Base-by-base conservation (phyloP, 2,113 vertebrate genomes). In the Ancistrus triradiatus region DNA sequence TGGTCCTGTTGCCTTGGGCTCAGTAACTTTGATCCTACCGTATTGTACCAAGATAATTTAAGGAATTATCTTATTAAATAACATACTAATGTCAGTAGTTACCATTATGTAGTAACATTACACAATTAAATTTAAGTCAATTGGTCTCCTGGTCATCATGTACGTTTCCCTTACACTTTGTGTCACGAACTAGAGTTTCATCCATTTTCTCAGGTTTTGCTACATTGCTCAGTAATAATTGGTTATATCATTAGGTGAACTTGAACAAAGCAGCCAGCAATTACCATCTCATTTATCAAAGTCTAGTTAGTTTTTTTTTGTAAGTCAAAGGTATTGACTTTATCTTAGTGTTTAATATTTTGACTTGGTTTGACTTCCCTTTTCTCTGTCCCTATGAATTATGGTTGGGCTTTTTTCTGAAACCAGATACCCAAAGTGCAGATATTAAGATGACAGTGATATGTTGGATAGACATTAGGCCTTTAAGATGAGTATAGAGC, bases 241-340 rank as follows among this genome's bases (percentile, higher is more conserved):
- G 37, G 10, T 19, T 25, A 43, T 14, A 69, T 69, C 59, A 49
- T 62, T 62, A 40, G 31, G 37, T 55, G 40, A 28, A 47, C 49
- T 27, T 56, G 28, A 6, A 2, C 40, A 38, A 43, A 62, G 58
- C 60, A 47, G 62, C 62, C 21, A 55, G 60, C 38, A 69, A 69
- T 69, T 48, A 62, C 44, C 53, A 40, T 49, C 66, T 69, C 59
- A 69, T 69, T 69, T 62, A 62, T 62, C 66, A 69, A 62, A 37
- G 8, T 27, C 31, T 38, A 62, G 53, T 50, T 47, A 56, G 59
- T 62, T 38, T 55, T n/a, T n/a, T n/a, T n/a, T n/a, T 40, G 48
- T 22, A 19, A 55, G 50, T 15, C 13, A 42, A 21, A 42, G 6
- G 27, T 9, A 28, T 44, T 22, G 59, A 62, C 62, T 62, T 33